These are phyloP conservation scores for Mola mola DNA, from an alignment of 2,113 vertebrate genomes.

Conservation along the genomic window DNA sequence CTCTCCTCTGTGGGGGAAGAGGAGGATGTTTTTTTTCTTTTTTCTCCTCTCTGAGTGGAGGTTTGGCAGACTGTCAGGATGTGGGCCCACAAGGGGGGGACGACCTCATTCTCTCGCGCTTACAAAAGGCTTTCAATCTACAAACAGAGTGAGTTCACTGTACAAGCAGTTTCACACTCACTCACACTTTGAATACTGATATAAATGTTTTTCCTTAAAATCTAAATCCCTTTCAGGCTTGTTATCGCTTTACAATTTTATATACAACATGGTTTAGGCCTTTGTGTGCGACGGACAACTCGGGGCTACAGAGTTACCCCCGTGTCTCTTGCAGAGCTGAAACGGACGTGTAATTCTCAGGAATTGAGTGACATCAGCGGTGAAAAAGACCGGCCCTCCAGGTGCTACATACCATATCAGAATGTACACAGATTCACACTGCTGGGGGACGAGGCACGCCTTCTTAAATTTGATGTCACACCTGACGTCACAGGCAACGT, in stretches of 20 bases:
- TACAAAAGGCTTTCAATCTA: conserved; percentile 35
- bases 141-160: background rate
- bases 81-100: conserved; percentile 37
- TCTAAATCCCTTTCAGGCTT: background rate
- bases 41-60: background rate
- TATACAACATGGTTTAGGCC: background rate
- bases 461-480: no score
- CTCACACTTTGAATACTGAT: conserved; percentile 11
- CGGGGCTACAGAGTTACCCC: no score
- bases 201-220: background rate
- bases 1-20: conserved; percentile 6
- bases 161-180: background rate
- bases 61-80: conserved; percentile 39
- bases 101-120: conserved; percentile 24
- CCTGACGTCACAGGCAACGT: no score
- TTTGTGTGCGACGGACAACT: no score
- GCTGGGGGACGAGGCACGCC: no score
- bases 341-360: no score
- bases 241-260: background rate
- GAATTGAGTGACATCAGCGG: no score
- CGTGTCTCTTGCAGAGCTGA: no score
- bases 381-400: no score
- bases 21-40: background rate
- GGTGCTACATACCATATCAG: no score
- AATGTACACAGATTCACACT: no score